These are phyloP conservation scores for Scomberomorus guttatus DNA, from an alignment of 2,797 vertebrate genomes.

Conservation along the genomic window DNA sequence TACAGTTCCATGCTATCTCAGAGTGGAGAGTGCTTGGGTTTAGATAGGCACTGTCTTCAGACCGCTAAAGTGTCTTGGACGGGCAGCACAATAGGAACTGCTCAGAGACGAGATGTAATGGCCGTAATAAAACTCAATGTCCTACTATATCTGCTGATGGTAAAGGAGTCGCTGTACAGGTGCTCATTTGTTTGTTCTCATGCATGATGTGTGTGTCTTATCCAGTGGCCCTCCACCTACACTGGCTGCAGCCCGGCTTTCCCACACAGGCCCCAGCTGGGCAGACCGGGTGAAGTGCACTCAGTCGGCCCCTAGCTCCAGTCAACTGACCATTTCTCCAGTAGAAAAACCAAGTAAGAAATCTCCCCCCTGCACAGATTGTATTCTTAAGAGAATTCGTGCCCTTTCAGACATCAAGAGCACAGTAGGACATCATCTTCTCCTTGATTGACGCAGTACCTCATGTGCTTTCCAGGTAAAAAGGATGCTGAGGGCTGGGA, in stretches of 20 bases:
- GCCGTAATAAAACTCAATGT: slow-evolving; percentile 11
- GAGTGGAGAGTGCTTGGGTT: slow-evolving; percentile 51
- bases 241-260: slow-evolving; percentile 87
- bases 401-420: background rate
- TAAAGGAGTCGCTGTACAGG: background rate
- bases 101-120: slow-evolving; percentile 15
- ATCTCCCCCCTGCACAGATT: background rate
- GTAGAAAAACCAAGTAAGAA: slow-evolving; percentile 86
- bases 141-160: slow-evolving; percentile 14
- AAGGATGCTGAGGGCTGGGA: slow-evolving; percentile 98
- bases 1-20: slow-evolving; percentile 56
- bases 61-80: slow-evolving; percentile 25
- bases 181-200: slow-evolving; percentile 33
- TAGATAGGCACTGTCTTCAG: slow-evolving; percentile 44
- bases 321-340: slow-evolving; percentile 68
- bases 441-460: background rate
- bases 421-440: background rate
- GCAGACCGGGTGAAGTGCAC: slow-evolving; percentile 95
- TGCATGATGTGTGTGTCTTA: slow-evolving; percentile 41
- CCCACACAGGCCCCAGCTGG: slow-evolving; percentile 94
- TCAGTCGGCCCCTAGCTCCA: slow-evolving; percentile 81
- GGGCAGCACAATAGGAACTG: slow-evolving; percentile 12
- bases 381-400: slow-evolving; percentile 5
- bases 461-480: slow-evolving; percentile 82
- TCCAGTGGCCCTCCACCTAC: slow-evolving; percentile 89